Conservation (phyloP, 2,113 vertebrate genomes). For the Xiphias gladius region DNA sequence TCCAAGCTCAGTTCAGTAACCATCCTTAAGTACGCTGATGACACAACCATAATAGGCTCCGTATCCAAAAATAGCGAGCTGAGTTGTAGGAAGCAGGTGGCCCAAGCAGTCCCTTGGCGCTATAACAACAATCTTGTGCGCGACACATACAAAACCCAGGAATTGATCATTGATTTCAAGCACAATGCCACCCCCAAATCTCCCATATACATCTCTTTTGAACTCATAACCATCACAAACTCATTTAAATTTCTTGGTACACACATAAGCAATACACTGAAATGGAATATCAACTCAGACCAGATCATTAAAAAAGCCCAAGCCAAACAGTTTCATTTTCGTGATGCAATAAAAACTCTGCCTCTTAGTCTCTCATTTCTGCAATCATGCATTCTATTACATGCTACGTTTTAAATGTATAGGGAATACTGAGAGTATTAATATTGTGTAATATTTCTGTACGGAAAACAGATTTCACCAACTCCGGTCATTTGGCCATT, state of each 20-base stretch:
- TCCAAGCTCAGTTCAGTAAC: neutral
- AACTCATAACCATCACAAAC: neutral
- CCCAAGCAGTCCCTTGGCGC: neutral
- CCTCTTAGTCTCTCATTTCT: too few species aligned
- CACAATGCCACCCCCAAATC: neutral
- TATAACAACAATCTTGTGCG: neutral
- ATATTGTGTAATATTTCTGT: too few species aligned
- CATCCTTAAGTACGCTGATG: neutral
- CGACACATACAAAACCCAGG: neutral
- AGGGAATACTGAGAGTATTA: too few species aligned
- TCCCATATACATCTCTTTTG: neutral
- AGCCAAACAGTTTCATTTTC: too few species aligned
- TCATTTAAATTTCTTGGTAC: neutral
- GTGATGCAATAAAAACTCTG: too few species aligned
- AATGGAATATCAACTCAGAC: neutral
- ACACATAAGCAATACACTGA: neutral
- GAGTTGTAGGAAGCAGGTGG: neutral
- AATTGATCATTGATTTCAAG: neutral
- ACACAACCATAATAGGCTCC: neutral
- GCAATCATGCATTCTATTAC: too few species aligned
- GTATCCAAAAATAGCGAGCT: neutral
- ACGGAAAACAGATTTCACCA: too few species aligned
- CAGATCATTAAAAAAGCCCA: neutral
- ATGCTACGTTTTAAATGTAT: too few species aligned
- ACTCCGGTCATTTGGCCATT: too few species aligned